Base-by-base conservation (phyloP, 1,140 invertebrate species). In the Oryctes rhinoceros region DNA sequence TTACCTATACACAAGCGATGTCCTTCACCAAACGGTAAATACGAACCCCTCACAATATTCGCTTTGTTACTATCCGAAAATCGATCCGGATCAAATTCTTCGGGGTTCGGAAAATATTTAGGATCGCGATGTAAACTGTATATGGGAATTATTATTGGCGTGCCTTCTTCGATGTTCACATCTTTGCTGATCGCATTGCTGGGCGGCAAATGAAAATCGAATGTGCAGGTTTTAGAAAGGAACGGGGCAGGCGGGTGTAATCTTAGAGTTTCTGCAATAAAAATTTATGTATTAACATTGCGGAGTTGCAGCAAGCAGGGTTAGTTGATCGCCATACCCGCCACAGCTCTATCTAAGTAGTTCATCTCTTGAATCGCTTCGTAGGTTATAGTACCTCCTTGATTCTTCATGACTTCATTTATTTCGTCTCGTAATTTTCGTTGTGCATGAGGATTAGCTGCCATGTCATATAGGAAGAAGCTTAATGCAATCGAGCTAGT, bases 21-120 rank as follows among this genome's bases (percentile, higher is more conserved):
- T 7, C 91, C 91, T 30, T 85, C 84, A 13, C 91, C 90, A 82
- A 92, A 92, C 9, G 90, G 89, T 71, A 91, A 78, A 83, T 85
- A 91, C 0, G 86, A 80, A 37, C 84, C 87, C 15, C 78, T 88
- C 79, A 6, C 87, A 86, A 81, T 81, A n/a, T 65, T 79, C 9
- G 67, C 24, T 78, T 77, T 79, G 44, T 81, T 81, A 35, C 81
- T 47, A 30, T 88, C 87, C 62, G 87, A 82, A 84, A 92, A 93
- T 78, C 91, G 84, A 53, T 92, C 90, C 0, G 92, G 92, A 84
- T 92, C 86, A 84, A 91, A 93, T 13, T 84, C 83, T 35, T 91
- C 88, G 3, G 92, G 91, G 79, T 92, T 87, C 24, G 90, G 88
- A 82, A 88, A 93, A 65, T 86, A 85, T 20, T 88, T 80, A 9